Percentiles rank a stretch among this genome's conserved stretches.
Evolutionary conservation across 2,888 invertebrate species (phyloP).

Genomic region (Mimumesa dahlbomi): DNA sequence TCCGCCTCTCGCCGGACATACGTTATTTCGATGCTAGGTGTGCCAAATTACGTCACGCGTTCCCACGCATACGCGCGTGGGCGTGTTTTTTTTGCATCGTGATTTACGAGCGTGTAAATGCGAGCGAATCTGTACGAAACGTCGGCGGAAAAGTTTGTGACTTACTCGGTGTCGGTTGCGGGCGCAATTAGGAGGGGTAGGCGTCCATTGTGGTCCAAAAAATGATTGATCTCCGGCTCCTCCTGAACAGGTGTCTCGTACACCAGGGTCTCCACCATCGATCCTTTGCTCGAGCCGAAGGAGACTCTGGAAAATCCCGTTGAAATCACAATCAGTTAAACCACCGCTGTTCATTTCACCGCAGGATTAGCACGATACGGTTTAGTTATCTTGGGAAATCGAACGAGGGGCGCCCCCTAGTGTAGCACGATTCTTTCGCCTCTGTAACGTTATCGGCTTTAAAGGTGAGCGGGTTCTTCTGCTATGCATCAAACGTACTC

Average conservation of each 20-base stretch:
- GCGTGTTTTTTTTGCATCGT: constrained; percentile 26
- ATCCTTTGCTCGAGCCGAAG: constrained; percentile 96
- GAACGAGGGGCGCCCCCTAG: no score
- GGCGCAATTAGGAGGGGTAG: constrained; percentile 73
- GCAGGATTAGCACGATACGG: no score
- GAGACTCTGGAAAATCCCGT: constrained; percentile 87
- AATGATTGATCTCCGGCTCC: constrained; percentile 87
- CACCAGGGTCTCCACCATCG: constrained; percentile 96
- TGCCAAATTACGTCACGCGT: constrained; percentile 62
- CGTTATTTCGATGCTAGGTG: constrained; percentile 66
- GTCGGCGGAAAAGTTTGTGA: constrained; percentile 22
- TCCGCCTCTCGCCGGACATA: background rate
- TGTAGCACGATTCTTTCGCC: no score
- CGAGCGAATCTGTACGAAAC: no score
- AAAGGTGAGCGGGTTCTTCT: no score
- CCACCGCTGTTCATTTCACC: no score
- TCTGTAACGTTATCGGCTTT: no score
- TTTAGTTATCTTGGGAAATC: no score
- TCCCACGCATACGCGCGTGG: constrained; percentile 44
- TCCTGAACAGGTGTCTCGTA: constrained; percentile 91
- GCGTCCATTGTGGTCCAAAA: constrained; percentile 77
- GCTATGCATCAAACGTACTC: no score
- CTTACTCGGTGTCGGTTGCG: constrained; percentile 79
- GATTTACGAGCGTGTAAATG: constrained; percentile 28
- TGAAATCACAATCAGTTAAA: background rate